Conservation (phyloP, 2,797 vertebrate genomes). For the Malurus leucopterus region DNA sequence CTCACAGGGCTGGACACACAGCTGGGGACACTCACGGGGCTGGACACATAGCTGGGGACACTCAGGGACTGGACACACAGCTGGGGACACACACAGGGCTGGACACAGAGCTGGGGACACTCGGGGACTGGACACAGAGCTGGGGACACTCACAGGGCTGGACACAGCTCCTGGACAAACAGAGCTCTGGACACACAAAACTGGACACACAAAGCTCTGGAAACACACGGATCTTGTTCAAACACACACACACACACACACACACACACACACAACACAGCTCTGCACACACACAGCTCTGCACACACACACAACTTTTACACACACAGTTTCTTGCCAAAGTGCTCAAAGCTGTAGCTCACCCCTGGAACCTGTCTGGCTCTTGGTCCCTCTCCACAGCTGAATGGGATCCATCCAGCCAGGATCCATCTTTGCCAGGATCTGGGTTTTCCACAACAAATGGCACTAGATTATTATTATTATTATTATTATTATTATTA, state of each 20-base stretch:
- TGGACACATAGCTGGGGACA: not conserved
- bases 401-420: not conserved
- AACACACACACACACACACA: too few species aligned
- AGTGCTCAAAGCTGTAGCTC: too few species aligned
- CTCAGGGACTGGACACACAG: not conserved
- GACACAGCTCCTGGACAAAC: not conserved
- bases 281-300: not conserved
- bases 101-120: not conserved
- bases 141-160: not conserved
- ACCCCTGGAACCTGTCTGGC: not conserved
- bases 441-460: not conserved
- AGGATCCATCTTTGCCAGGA: not conserved
- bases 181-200: too few species aligned
- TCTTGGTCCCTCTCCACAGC: not conserved
- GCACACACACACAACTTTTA: rapidly evolving
- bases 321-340: rapidly evolving
- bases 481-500: too few species aligned
- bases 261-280: rapidly evolving
- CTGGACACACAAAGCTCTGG: not conserved
- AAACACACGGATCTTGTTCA: too few species aligned
- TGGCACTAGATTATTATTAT: not conserved
- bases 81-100: not conserved
- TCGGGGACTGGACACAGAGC: not conserved
- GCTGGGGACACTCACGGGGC: not conserved
- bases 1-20: too few species aligned